A percentile compares a stretch with the other conserved stretches of the same genome.
These are phyloP conservation scores for Drosophila sechellia DNA, from an alignment of 1,140 invertebrate genomes.

Conservation along the genomic window DNA sequence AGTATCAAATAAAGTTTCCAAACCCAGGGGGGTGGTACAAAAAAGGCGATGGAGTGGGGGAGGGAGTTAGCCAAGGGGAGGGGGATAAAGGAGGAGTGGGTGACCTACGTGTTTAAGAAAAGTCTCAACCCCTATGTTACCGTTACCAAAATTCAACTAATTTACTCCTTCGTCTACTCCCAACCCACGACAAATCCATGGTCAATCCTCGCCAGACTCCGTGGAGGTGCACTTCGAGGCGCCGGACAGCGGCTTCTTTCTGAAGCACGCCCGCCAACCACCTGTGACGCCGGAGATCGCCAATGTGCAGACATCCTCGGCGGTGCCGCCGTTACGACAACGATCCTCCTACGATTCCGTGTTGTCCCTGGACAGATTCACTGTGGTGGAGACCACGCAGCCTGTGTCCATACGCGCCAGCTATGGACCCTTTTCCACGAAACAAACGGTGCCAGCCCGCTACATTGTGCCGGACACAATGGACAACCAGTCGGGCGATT, in stretches of 20 bases:
- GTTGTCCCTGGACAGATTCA: constrained; percentile 92
- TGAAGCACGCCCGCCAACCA: constrained; percentile 90
- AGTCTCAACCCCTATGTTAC: background rate
- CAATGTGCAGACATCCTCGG: constrained; percentile 66
- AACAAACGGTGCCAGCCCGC: constrained; percentile 96
- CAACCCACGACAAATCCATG: background rate
- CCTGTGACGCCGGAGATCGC: constrained; percentile 84
- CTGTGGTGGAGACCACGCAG: constrained; percentile 93
- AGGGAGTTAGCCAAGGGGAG: background rate
- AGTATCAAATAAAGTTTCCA: constrained; percentile 31
- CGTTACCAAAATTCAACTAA: background rate
- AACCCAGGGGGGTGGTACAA: constrained; percentile 5
- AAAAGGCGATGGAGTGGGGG: background rate
- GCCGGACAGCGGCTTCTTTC: constrained; percentile 94
- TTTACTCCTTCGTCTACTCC: background rate
- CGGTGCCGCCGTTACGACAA: constrained; percentile 50
- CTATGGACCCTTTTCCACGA: constrained; percentile 96
- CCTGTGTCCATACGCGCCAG: constrained; percentile 94
- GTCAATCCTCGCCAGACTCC: constrained; percentile 18
- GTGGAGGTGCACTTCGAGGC: constrained; percentile 96
- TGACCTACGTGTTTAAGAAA: background rate
- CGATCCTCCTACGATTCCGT: constrained; percentile 85
- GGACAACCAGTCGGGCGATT: constrained; percentile 84
- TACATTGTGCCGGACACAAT: constrained; percentile 93
- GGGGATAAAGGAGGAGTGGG: constrained; percentile 1